These are phyloP conservation scores for Trichopoda pennipes DNA, from an alignment of 2,888 invertebrate species.

Conservation along the genomic window DNA sequence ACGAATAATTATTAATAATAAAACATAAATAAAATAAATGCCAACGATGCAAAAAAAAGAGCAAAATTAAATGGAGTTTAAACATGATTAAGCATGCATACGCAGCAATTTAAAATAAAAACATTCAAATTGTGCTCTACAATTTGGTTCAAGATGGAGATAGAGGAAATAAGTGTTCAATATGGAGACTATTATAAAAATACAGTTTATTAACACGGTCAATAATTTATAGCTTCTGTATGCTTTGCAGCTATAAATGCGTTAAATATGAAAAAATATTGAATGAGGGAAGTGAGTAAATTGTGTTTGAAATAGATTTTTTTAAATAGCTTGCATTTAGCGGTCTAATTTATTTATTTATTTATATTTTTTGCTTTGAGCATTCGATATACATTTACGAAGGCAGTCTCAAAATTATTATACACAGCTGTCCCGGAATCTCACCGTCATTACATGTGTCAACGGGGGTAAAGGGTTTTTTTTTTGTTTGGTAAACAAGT, in stretches of 20 bases:
- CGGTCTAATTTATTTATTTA: constrained; percentile 51
- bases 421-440: no score
- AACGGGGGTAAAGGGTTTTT: no score
- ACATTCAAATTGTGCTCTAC: constrained; percentile 17
- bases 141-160: constrained; percentile 7
- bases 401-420: background rate
- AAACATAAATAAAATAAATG: background rate
- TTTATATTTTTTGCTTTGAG: constrained; percentile 31
- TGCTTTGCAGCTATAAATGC: constrained; percentile 21
- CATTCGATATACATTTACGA: constrained; percentile 25
- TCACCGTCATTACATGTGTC: no score
- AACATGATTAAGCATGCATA: background rate
- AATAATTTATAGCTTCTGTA: constrained; percentile 15
- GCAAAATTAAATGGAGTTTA: constrained; percentile 22
- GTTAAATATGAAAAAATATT: constrained; percentile 30
- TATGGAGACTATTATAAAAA: background rate
- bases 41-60: background rate
- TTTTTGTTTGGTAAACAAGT: no score
- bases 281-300: background rate
- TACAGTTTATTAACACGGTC: constrained; percentile 3
- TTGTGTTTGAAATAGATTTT: constrained; percentile 33
- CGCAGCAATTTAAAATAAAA: background rate
- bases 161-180: background rate
- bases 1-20: constrained; percentile 4
- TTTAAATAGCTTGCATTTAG: constrained; percentile 42